A percentile compares a stretch with the other conserved stretches of the same genome.
Evolutionary conservation across 2,888 invertebrate species (phyloP).

Genomic region (Thymelicus sylvestris): DNA sequence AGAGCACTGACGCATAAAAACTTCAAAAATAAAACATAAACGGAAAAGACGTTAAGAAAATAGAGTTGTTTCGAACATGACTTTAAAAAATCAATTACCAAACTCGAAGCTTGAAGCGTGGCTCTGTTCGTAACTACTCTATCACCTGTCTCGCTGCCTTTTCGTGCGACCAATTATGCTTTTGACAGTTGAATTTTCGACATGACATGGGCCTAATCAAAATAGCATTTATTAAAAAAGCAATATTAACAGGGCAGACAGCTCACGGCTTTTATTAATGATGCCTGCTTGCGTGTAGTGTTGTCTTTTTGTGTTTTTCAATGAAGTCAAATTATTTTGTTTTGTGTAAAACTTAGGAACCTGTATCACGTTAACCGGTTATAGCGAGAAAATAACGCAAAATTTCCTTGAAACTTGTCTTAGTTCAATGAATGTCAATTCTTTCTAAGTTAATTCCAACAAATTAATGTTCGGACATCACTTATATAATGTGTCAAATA

Average conservation of each 20-base stretch:
- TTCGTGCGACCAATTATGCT: slow-evolving; percentile 83
- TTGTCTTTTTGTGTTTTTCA: slow-evolving; percentile 65
- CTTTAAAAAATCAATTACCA: slow-evolving; percentile 33
- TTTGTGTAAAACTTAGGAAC: slow-evolving; percentile 52
- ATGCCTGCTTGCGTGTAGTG: slow-evolving; percentile 65
- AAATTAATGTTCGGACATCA: neutral
- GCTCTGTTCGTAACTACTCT: slow-evolving; percentile 62
- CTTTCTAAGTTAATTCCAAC: neutral
- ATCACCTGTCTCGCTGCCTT: slow-evolving; percentile 64
- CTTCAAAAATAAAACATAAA: slow-evolving; percentile 11
- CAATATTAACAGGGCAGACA: slow-evolving; percentile 81
- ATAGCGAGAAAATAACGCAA: neutral
- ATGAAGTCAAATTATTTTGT: slow-evolving; percentile 75
- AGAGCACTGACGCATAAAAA: slow-evolving; percentile 1
- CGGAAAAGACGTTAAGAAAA: slow-evolving; percentile 14
- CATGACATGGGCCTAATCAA: slow-evolving; percentile 86
- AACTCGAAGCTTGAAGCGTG: slow-evolving; percentile 28
- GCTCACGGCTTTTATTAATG: slow-evolving; percentile 82
- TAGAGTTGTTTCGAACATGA: slow-evolving; percentile 21
- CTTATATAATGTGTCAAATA: neutral
- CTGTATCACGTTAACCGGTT: slow-evolving; percentile 7
- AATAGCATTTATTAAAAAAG: slow-evolving; percentile 83
- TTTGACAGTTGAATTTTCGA: slow-evolving; percentile 85
- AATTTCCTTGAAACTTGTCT: neutral
- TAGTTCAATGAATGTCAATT: neutral